A percentile compares a stretch with the other conserved stretches of the same genome.
Conservation (phyloP, 2,113 vertebrate genomes). For the Petrocephalus zakoni region DNA sequence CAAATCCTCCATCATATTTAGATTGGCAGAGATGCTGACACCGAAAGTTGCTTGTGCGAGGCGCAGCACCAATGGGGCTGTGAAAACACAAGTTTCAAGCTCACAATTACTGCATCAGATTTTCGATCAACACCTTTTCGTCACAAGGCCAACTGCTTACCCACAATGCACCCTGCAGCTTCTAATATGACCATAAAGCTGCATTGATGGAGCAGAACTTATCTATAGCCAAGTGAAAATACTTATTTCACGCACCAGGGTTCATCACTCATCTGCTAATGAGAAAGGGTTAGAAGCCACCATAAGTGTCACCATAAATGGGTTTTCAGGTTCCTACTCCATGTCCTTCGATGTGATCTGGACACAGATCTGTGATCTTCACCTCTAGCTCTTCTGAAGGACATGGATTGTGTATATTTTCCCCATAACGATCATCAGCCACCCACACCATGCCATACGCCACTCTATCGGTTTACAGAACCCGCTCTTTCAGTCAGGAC, state of each 20-base stretch:
- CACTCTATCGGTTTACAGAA: too few species aligned
- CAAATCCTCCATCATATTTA: not conserved
- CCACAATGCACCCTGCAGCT: not conserved
- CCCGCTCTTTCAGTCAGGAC: not conserved
- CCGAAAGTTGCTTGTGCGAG: not conserved
- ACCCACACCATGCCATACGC: too few species aligned
- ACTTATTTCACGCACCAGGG: not conserved
- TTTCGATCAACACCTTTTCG: not conserved
- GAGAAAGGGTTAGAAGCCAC: not conserved
- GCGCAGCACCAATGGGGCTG: not conserved
- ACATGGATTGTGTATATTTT: too few species aligned
- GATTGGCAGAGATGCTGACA: not conserved
- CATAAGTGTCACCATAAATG: not conserved
- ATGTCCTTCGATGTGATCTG: not conserved
- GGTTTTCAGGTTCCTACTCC: not conserved
- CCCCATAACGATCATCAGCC: too few species aligned
- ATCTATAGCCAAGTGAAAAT: not conserved
- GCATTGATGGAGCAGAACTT: not conserved
- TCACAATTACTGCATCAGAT: not conserved
- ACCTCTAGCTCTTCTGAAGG: not conserved
- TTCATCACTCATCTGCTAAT: not conserved
- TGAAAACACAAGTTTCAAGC: not conserved
- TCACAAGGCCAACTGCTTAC: not conserved
- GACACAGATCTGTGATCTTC: too few species aligned
- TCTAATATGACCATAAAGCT: not conserved